phyloP scores from a whole-genome alignment of 2,797 vertebrate genomes.

The Spinus olivaceus region DNA sequence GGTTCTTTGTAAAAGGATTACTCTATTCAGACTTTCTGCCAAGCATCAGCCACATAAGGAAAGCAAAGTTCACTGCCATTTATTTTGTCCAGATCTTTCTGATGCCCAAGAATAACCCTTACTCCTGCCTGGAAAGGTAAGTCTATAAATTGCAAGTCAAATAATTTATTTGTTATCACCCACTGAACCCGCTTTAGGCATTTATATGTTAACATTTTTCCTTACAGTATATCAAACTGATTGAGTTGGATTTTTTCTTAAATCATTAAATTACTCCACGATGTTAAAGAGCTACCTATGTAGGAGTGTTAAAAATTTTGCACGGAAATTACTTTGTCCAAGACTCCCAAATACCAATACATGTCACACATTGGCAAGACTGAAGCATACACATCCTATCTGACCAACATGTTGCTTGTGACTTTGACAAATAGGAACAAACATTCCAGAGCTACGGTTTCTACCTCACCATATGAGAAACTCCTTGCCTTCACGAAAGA shows the following conservation, averaged over 20 bases:
- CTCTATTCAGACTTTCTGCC: constrained; percentile 70
- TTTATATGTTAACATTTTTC: neutral
- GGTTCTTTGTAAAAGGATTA: constrained; percentile 64
- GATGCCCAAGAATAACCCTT: constrained; percentile 61
- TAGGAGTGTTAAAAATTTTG: neutral
- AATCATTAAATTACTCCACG: neutral
- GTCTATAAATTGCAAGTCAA: neutral
- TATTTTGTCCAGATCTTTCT: constrained; percentile 64
- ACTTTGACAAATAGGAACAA: neutral
- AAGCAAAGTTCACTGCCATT: constrained; percentile 67
- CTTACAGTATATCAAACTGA: neutral
- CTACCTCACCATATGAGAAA: neutral
- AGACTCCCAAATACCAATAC: neutral
- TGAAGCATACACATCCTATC: neutral
- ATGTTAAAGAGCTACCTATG: neutral
- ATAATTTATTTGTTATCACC: neutral
- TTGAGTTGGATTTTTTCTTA: neutral
- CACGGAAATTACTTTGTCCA: neutral
- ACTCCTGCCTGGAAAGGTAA: constrained; percentile 23
- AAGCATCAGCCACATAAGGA: constrained; percentile 74
- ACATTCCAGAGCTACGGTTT: neutral
- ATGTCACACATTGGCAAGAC: neutral
- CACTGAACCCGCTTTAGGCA: neutral
- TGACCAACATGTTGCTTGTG: neutral
- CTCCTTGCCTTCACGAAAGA: neutral